Evolutionary conservation across 2,888 invertebrate genomes (phyloP).

Genomic region (Ochropacha duplaris): DNA sequence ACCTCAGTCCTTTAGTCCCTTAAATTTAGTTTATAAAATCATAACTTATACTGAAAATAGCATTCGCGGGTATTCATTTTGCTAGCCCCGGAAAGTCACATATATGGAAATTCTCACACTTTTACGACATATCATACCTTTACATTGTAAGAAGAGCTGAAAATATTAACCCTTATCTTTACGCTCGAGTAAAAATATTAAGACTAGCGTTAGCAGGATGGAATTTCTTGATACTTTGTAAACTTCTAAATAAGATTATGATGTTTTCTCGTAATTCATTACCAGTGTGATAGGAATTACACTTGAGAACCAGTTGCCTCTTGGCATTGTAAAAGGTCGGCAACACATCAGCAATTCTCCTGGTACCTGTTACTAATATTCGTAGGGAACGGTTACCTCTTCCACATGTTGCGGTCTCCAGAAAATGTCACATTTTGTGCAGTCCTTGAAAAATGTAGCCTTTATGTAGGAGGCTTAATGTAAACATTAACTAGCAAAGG

Average conservation of each 20-base stretch:
- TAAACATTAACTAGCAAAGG: slow-evolving; percentile 4
- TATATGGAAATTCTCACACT: neutral
- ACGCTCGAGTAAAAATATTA: neutral
- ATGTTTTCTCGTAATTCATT: neutral
- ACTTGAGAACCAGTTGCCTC: too few species aligned
- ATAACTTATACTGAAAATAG: neutral
- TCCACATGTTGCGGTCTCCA: too few species aligned
- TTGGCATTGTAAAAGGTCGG: too few species aligned
- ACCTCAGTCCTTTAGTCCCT: too few species aligned
- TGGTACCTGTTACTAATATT: too few species aligned
- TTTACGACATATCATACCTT: neutral
- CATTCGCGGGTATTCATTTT: neutral
- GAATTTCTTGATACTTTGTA: neutral
- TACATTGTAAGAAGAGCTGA: neutral
- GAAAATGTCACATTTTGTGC: too few species aligned
- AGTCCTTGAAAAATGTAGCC: too few species aligned
- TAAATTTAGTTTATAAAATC: too few species aligned
- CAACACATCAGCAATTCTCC: too few species aligned
- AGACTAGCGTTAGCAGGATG: neutral
- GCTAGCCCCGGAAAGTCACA: neutral
- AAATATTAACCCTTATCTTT: neutral
- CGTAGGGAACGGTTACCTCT: too few species aligned
- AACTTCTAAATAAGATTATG: neutral
- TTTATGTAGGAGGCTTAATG: too few species aligned
- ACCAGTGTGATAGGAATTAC: too few species aligned